phyloP scores from a whole-genome alignment of 2,888 invertebrate genomes.

The Saturnia pavonia region DNA sequence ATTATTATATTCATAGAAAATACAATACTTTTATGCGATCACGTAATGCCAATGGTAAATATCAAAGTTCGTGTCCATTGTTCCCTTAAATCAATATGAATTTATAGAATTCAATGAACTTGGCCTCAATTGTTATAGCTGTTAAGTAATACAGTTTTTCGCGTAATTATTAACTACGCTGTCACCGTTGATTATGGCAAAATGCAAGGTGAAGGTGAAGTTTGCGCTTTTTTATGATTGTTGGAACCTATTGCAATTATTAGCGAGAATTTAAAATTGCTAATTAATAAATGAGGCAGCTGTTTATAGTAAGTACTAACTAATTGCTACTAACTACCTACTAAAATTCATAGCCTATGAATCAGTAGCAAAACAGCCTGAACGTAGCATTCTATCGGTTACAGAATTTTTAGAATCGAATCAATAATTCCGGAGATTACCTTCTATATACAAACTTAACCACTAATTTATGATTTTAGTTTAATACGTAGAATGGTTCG shows the following conservation, averaged over 20 bases:
- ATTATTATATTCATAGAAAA: neutral
- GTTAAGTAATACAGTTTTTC: conserved; percentile 46
- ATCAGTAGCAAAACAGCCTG: no score
- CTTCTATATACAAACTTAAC: no score
- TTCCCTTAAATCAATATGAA: neutral
- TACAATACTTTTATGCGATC: neutral
- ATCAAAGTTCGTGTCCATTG: neutral
- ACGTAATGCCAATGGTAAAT: neutral
- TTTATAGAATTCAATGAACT: conserved; percentile 40
- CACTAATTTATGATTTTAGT: no score
- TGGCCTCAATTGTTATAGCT: conserved; percentile 45
- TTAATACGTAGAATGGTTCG: no score
- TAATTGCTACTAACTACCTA: no score
- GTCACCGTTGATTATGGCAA: conserved; percentile 44
- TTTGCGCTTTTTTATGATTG: conserved; percentile 19
- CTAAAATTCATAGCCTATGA: no score
- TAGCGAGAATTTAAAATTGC: neutral
- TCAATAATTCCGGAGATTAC: no score
- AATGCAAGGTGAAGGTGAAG: conserved; percentile 51
- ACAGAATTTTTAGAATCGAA: no score
- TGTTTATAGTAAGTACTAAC: no score
- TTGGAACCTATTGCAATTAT: neutral
- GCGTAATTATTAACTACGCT: conserved; percentile 26
- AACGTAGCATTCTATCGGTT: no score
- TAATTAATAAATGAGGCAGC: neutral